Base-by-base conservation (phyloP, 2,113 vertebrate species). In the Xyliphius kryptos region DNA sequence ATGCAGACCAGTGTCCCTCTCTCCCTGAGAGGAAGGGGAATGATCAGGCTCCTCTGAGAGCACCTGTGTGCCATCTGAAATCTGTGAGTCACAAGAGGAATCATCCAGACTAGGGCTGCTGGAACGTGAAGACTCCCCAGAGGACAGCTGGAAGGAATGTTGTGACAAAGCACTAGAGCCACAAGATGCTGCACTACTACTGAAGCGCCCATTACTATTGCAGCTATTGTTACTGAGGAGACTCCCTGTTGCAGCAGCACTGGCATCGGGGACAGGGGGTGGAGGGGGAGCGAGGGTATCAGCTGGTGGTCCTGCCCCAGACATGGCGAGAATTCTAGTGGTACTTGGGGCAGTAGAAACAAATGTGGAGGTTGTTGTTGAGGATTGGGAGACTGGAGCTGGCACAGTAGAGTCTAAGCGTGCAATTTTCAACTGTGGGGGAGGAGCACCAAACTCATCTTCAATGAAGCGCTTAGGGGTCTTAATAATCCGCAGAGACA, bases 401-500 rank as follows among this genome's bases (percentile, higher is more conserved):
- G 79, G 63, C 6, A 76, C 52, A 0, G 90, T 83, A 0, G 90
- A 78, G 48, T 97, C 95, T 0, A 97, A 77, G 5, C 94, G 82
- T 41, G 92, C 85, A 41, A 97, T 89, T 79, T 98, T 98, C 71
- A 93, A 89, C 3, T 94, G 92, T 14, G 93, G 91, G 26, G 91
- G 86, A 0, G 83, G 78, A 3, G 76, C 52, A 58, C 81, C 82
- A 67, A 87, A 89, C 70, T 97, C 95, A 2, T 99, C 96, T 74
- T 99, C 94, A 17, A 99, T 98, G 76, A 99, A 98, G 17, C 96
- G 90, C 72, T 97, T 93, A 6, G 95, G 96, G 1, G 95, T 98
- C 77, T 97, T 98, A 56, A 99, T 99, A 74, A 99, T 94, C 38
- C 96, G 87, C 0, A 92, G 91, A 7, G 95, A 99, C 76, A 98